Evolutionary conservation across 2,113 vertebrate species (phyloP), one percentile per base, ranked within the genome.

Genomic region (Equus przewalskii): DNA sequence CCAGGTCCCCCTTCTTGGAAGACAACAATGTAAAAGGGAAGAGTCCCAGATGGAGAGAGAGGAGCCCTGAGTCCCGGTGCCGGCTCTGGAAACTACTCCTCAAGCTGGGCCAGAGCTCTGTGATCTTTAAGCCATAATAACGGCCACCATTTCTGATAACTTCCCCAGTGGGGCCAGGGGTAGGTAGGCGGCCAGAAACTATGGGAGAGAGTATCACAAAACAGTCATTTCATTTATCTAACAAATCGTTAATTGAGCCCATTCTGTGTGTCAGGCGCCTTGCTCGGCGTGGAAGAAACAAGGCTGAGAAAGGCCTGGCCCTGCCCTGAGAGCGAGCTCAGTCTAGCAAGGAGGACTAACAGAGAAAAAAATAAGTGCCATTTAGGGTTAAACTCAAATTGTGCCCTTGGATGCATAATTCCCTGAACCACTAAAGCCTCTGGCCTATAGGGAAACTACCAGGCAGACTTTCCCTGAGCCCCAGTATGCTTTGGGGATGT

Each of bases 351-450:
- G 19, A 18, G 81, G 65, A 49, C 54, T 14, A 56, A 84, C 11
- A 13, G 14, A 14, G 64, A 83, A 33, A 58, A 78, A 10, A 51
- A 21, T 62, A 89, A 41, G 88, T 81, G 30, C 56, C 62, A 12
- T 76, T 82, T 89, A 30, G 41, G 65, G 33, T 90, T 72, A 94
- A 81, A 62, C 81, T 79, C 46, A 84, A 73, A 64, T 76, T 10
- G 1, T 95, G 95, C 94, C 89, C 85, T 80, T 1, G 0, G 92
- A 86, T 60, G 85, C 72, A 46, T 64, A 28, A 75, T 81, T 81
- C 46, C 24, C 24, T 3, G 6, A 93, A 85, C 56, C 89, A 89
- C 41, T 11, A 54, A 91, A 60, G 86, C 67, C 7, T 1, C 82
- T 76, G 85, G n/a, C 13, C 89, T 81, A 15, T 22, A 19, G 89